A percentile compares a stretch with the other conserved stretches of the same genome.
These are phyloP conservation scores for Mylabris sibirica DNA, from an alignment of 2,888 invertebrate genomes.

Conservation along the genomic window DNA sequence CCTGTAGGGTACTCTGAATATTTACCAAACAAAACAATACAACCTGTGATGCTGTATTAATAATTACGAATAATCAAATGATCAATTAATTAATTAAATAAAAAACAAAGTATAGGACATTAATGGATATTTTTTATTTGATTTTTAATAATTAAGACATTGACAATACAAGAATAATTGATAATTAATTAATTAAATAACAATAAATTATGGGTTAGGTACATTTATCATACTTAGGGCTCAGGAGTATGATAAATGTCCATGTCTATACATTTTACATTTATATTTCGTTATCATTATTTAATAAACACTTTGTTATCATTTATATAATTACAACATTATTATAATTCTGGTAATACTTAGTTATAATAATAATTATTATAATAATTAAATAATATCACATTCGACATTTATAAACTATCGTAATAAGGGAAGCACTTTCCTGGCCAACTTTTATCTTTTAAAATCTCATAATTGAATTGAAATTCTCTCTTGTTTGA, in stretches of 20 bases:
- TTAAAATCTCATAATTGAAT: too few species aligned
- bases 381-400: constrained; percentile 30
- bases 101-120: too few species aligned
- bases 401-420: constrained; percentile 30
- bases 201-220: not conserved
- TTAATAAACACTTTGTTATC: constrained; percentile 25
- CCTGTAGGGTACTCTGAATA: too few species aligned
- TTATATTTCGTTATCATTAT: not conserved
- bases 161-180: constrained; percentile 23
- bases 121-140: not conserved
- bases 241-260: constrained; percentile 46
- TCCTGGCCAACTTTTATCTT: not conserved
- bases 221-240: constrained; percentile 48
- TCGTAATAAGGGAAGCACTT: constrained; percentile 34
- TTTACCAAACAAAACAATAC: too few species aligned
- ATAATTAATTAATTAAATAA: constrained; percentile 19
- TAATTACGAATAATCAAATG: too few species aligned
- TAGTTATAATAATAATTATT: not conserved
- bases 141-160: constrained; percentile 24
- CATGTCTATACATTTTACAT: not conserved
- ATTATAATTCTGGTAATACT: constrained; percentile 12
- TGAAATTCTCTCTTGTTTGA: too few species aligned
- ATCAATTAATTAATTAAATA: too few species aligned
- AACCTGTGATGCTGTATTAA: too few species aligned
- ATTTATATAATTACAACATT: constrained; percentile 17